Percentiles rank a stretch among this genome's conserved stretches.
These are phyloP conservation scores for Hipparchia semele DNA, from an alignment of 2,888 invertebrate genomes.

Conservation along the genomic window DNA sequence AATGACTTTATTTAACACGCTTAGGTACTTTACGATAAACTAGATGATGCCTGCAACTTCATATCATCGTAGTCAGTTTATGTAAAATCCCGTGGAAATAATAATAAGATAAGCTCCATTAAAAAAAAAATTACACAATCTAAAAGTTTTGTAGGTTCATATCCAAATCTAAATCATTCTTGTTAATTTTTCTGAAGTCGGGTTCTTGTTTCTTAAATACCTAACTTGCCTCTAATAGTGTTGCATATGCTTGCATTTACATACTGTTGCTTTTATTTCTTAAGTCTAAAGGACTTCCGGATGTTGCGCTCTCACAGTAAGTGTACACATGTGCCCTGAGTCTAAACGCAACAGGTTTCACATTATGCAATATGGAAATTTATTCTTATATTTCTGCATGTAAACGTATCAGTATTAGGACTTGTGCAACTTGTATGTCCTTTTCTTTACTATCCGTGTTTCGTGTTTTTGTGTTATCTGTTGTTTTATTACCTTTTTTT, in stretches of 20 bases:
- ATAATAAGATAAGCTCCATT: neutral
- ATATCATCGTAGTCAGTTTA: too few species aligned
- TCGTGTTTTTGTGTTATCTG: neutral
- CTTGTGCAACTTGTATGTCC: neutral
- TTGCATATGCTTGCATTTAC: neutral
- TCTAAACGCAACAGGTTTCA: conserved; percentile 11
- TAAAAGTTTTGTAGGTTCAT: too few species aligned
- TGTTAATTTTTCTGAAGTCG: too few species aligned
- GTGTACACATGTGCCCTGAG: conserved; percentile 10
- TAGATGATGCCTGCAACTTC: too few species aligned
- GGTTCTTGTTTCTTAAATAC: too few species aligned
- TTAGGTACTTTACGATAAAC: neutral
- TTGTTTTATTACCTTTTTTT: neutral
- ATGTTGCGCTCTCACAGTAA: conserved; percentile 11
- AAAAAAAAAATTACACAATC: too few species aligned
- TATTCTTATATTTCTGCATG: conserved; percentile 2
- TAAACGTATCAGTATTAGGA: neutral
- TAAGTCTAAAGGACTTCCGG: conserved; percentile 18
- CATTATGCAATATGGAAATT: conserved; percentile 17
- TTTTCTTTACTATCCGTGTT: neutral
- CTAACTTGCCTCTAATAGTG: neutral
- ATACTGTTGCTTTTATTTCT: conserved; percentile 7
- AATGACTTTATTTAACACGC: conserved; percentile 9
- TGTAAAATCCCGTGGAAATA: too few species aligned
- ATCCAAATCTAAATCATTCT: too few species aligned